phyloP scores from a whole-genome alignment of 2,888 invertebrate genomes.

The Orthosia gracilis region DNA sequence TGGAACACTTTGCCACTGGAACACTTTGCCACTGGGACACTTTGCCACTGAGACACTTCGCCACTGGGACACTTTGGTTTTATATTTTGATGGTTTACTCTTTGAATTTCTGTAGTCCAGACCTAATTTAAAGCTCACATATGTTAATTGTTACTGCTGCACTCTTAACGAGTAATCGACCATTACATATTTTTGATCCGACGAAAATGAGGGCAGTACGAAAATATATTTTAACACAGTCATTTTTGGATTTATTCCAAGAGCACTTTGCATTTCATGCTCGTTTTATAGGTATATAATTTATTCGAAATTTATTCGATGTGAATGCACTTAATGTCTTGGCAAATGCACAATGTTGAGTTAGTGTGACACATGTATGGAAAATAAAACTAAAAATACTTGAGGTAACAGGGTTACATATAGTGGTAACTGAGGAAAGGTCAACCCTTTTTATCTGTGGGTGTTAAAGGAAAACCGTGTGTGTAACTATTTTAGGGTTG shows the following conservation, averaged over 20 bases:
- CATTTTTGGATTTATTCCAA: slow-evolving; percentile 65
- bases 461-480: neutral
- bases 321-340: slow-evolving; percentile 42
- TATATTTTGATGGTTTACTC: neutral
- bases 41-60: too few relatives aligned
- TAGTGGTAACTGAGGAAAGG: neutral
- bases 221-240: slow-evolving; percentile 39
- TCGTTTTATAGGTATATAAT: slow-evolving; percentile 63
- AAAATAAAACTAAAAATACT: neutral
- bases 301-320: slow-evolving; percentile 61
- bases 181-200: slow-evolving; percentile 21
- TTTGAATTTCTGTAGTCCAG: too few relatives aligned
- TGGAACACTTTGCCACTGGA: too few relatives aligned
- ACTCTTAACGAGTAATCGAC: neutral
- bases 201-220: slow-evolving; percentile 23
- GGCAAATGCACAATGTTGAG: slow-evolving; percentile 17
- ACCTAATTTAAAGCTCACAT: neutral
- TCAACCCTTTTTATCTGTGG: slow-evolving; percentile 5
- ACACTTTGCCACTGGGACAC: too few relatives aligned
- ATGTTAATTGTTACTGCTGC: neutral
- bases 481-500: slow-evolving; percentile 15
- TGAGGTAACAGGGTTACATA: neutral
- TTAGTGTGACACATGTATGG: slow-evolving; percentile 14
- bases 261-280: slow-evolving; percentile 62
- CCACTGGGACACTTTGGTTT: neutral